Base-by-base conservation (phyloP, 1,140 invertebrate species). In the Mycetomoellerius zeteki region DNA sequence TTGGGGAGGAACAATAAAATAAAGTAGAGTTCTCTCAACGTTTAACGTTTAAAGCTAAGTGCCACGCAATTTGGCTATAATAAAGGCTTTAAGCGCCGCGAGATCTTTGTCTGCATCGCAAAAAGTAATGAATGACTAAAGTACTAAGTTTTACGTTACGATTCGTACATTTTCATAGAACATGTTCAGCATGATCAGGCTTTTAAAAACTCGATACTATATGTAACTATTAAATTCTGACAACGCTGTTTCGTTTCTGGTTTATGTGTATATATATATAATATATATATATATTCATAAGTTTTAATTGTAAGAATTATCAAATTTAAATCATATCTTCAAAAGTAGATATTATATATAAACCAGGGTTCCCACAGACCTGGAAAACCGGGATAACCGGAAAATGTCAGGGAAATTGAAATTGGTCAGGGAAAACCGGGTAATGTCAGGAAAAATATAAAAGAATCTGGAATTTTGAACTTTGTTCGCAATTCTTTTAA, bases 21-120 rank as follows among this genome's bases (percentile, higher is more conserved):
- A 84, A 73, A 60, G 65, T 72, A 14, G 54, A 73, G 37, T 73
- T 60, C 69, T 60, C 54, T 84, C 69, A 16, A 47, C 67, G 80
- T 27, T 84, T 75, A 84, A 81, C 80, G 69, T 75, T 84, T 84
- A 84, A 84, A 73, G 80, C 80, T 75, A 84, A 84, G 80, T 84
- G 80, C 80, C 80, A 84, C n/a, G 80, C 54, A 84, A 84, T 84
- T 84, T 84, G 37, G 54, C 37, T 43, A 50, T 84, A 84, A 84
- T 84, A 84, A 84, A 75, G 69, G 67, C 80, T 84, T 75, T 62
- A 75, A 75, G 43, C 52, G 24, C 37, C 67, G 12, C 80, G 67
- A 73, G 80, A 84, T 75, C 69, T 84, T 82, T 73, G 78, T 82
- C 65, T 16, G 69, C 21, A 19, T 81, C 64, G 62, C 67, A 47